Evolutionary conservation across 2,888 invertebrate genomes (phyloP).

Genomic region (Leptinotarsa juncta): DNA sequence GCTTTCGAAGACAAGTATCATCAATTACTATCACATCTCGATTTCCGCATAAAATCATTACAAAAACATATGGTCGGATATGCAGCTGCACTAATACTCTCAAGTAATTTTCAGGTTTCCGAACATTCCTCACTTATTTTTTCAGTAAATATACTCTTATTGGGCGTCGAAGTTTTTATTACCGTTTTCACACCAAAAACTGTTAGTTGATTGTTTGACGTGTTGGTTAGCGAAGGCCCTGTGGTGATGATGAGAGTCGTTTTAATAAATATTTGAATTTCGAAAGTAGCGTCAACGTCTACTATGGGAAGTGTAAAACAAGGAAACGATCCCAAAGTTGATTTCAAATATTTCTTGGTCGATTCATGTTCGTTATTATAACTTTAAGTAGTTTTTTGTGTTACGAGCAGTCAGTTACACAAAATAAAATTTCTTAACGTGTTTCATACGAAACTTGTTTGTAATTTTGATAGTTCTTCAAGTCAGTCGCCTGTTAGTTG

Average conservation of each 20-base stretch:
- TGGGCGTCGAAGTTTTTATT: constrained; percentile 47
- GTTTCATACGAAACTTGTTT: too few relatives aligned
- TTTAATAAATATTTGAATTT: constrained; percentile 34
- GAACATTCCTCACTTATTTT: constrained; percentile 47
- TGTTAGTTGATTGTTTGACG: constrained; percentile 47
- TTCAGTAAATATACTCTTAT: constrained; percentile 44
- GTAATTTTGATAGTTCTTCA: too few relatives aligned
- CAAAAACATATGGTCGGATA: constrained; percentile 26
- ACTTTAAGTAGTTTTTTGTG: too few relatives aligned
- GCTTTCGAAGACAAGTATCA: background rate
- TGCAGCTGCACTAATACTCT: constrained; percentile 51
- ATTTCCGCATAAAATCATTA: background rate
- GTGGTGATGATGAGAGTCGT: constrained; percentile 31
- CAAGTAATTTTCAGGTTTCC: constrained; percentile 45
- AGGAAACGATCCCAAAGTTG: background rate
- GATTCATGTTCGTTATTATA: too few relatives aligned
- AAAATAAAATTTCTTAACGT: too few relatives aligned
- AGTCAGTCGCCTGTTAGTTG: too few relatives aligned
- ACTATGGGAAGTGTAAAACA: constrained; percentile 12
- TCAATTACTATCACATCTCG: constrained; percentile 8
- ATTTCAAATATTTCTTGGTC: background rate
- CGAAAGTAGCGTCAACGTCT: constrained; percentile 32
- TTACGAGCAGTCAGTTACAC: too few relatives aligned
- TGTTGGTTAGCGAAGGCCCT: constrained; percentile 38
- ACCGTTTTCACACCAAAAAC: constrained; percentile 50